Evolutionary conservation across 2,888 invertebrate species (phyloP).

Genomic region (Pristionchus entomophagus): DNA sequence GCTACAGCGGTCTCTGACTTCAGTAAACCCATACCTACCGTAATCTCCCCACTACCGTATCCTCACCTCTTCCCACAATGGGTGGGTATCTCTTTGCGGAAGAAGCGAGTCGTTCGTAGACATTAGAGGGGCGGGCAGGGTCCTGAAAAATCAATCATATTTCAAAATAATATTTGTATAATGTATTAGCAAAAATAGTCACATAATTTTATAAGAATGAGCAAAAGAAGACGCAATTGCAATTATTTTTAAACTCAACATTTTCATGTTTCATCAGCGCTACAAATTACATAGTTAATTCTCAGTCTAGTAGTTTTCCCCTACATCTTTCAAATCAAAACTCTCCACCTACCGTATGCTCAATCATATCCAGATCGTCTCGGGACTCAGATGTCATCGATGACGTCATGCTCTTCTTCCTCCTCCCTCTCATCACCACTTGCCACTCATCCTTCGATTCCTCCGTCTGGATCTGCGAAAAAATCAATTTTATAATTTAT

Average conservation of each 20-base stretch:
- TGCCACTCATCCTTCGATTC: slow-evolving; percentile 36
- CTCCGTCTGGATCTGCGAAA: not conserved
- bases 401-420: slow-evolving; percentile 57
- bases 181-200: too few relatives aligned
- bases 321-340: too few relatives aligned
- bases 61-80: not conserved
- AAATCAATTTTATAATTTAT: not conserved
- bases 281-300: too few relatives aligned
- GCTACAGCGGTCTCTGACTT: too few relatives aligned
- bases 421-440: slow-evolving; percentile 54
- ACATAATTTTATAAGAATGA: too few relatives aligned
- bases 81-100: slow-evolving; percentile 20
- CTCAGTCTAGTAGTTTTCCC: too few relatives aligned
- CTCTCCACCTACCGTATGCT: too few relatives aligned
- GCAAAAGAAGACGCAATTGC: too few relatives aligned
- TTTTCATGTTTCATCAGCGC: too few relatives aligned
- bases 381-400: slow-evolving; percentile 54
- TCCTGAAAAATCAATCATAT: not conserved
- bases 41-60: not conserved
- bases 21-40: too few relatives aligned
- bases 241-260: too few relatives aligned
- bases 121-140: slow-evolving; percentile 51
- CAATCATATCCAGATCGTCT: slow-evolving; percentile 52
- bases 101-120: slow-evolving; percentile 53
- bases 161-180: too few relatives aligned